Base-by-base conservation (phyloP, 2,888 invertebrate genomes). In the Bombylius discolor region DNA sequence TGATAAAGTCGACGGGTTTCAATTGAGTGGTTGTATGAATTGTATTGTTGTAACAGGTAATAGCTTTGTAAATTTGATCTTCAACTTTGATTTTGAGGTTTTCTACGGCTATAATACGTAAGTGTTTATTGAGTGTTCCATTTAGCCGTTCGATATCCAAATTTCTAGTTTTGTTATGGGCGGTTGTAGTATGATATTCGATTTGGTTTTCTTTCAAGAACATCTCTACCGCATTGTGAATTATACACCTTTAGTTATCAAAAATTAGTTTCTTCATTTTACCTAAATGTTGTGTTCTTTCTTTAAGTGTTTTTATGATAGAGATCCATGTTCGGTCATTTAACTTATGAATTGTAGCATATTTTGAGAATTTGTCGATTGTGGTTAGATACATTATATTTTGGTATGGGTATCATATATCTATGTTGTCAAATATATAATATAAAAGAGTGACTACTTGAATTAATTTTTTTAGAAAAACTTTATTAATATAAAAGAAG, bases 81-180 rank as follows among this genome's bases (percentile, higher is more conserved):
- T 14, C 8, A 5, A 33, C 12, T 46, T 52, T 33, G 7, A 6
- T n/a, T n/a, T 32, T 33, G 4, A 14, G 45, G 14, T 52, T 52
- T 45, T 46, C 52, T 1, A 33, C 46, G 13, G 14, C n/a, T 4
- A 55, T 46, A 12, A 58, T 47, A 23, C 59, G 8, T 32, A 59
- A 7, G 48, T 57, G 59, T 50, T 59, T 56, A 13, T 59, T 59
- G 36, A 57, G 31, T 12, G 52, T 56, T 9, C 55, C 54, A n/a
- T 55, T 55, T 12, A 59, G 49, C 44, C 56, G 36, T 34, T 59
- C 55, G 7, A 57, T 50, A 31, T 55, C 55, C 1, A 53, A 13
- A 39, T 59, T 59, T 5, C 57, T 57, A 12, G 57, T 55, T 53
- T 59, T 57, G 5, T 47, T 31, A 14, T 51, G 46, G 13, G 57